phyloP scores from a whole-genome alignment of 2,797 vertebrate genomes.

The Anisognathus igniventris region DNA sequence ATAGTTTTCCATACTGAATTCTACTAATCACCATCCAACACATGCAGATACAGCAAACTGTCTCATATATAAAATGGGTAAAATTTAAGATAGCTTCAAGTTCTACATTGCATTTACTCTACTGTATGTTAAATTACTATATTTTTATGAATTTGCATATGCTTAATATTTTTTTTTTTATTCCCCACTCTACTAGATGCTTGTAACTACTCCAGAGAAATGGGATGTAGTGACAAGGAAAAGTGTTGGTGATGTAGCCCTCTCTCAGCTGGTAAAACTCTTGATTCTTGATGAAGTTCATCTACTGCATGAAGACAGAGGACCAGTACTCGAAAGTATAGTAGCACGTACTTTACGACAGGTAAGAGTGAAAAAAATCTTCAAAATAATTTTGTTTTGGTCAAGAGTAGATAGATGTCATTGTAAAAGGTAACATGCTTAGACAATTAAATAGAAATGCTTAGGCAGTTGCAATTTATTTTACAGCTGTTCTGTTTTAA shows the following conservation, averaged over 20 bases:
- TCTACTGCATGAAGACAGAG: slow-evolving; percentile 94
- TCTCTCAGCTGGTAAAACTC: slow-evolving; percentile 93
- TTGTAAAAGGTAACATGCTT: neutral
- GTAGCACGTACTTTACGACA: slow-evolving; percentile 95
- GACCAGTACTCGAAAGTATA: slow-evolving; percentile 95
- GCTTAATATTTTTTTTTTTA: neutral
- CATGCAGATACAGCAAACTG: neutral
- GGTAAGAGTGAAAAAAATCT: slow-evolving; percentile 69
- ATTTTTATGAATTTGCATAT: neutral
- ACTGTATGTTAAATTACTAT: neutral
- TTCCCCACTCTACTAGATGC: slow-evolving; percentile 79
- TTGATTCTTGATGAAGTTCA: slow-evolving; percentile 98
- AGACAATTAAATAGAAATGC: neutral
- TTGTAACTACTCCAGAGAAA: slow-evolving; percentile 98
- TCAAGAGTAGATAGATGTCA: neutral
- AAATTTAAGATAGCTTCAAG: neutral
- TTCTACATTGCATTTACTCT: neutral
- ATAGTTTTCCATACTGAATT: neutral
- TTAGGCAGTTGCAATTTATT: neutral
- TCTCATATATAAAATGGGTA: neutral
- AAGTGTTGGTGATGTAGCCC: slow-evolving; percentile 93
- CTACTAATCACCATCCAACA: neutral
- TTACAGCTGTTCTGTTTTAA: neutral
- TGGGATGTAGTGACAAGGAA: slow-evolving; percentile 99
- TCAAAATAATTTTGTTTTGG: neutral